These are phyloP conservation scores for Molorchus minor DNA, from an alignment of 2,888 invertebrate genomes.

Conservation along the genomic window DNA sequence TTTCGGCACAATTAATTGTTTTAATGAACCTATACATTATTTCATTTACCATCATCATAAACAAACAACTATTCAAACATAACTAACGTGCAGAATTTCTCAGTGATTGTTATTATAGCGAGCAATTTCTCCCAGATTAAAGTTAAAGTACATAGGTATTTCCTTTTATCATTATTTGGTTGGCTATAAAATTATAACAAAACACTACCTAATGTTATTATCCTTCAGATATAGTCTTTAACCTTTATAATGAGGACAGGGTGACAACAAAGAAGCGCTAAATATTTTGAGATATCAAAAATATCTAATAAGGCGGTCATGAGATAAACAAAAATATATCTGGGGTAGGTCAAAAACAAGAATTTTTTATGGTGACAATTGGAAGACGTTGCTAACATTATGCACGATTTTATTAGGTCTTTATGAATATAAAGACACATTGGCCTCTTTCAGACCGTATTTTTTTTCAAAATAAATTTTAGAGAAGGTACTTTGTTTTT, in stretches of 20 bases:
- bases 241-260: not conserved
- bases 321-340: no score
- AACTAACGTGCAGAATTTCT: not conserved
- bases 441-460: no score
- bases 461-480: no score
- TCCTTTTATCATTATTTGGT: not conserved
- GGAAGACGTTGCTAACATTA: no score
- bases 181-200: not conserved
- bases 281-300: no score
- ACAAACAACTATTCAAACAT: not conserved
- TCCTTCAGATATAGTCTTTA: not conserved
- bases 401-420: no score
- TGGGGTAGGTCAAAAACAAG: no score
- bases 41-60: conserved; percentile 4
- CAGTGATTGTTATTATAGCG: not conserved
- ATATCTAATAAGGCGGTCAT: no score
- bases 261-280: no score
- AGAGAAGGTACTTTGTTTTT: no score
- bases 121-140: not conserved
- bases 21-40: conserved; percentile 9
- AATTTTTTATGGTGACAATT: no score
- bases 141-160: not conserved
- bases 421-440: no score
- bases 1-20: conserved; percentile 20
- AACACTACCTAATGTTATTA: not conserved